Base-by-base conservation (phyloP, 2,797 vertebrate genomes). In the Tympanoctomys barrerae region DNA sequence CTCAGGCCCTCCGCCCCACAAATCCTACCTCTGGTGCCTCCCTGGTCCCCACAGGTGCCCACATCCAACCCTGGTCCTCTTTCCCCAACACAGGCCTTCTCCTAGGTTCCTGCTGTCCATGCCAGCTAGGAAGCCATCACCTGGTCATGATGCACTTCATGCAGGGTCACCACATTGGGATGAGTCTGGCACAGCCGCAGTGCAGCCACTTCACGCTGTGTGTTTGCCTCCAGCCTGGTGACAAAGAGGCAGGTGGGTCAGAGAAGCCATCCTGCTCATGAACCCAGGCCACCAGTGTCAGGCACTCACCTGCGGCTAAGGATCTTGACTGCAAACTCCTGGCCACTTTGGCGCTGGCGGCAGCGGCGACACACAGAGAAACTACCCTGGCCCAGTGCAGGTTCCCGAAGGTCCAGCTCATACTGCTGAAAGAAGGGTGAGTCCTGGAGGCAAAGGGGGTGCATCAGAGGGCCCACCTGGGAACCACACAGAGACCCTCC, bases 361-460 rank as follows among this genome's bases (percentile, higher is more conserved):
- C 99, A 99, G 85, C 98, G 99, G 86, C 99, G 99, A 98, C 99
- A 99, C 88, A 99, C 98, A 0, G 99, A 99, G 97, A 99, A 99
- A 97, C 99, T 99, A 0, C 99, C 99, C 91, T 99, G 99, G 0
- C 99, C 99, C 66, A 99, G 97, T 0, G 99, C 99, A 0, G 98
- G 95, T n/a, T 99, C 99, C 54, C 98, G 98, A 57, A 99, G 98
- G 97, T 99, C 99, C 97, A 99, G 98, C 97, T 99, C 99, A 10
- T 99, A 99, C 98, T 99, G 98, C 97, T 99, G 99, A 97, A 99
- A 99, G 98, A 99, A 99, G 89, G 99, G 99, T 1, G 99, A 99
- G 96, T 99, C 99, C 99, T 99, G 95, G 61, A 26, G 79, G 80
- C 5, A 4, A 68, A 80, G 5, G 10, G 31, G n/a, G 4, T 0